Evolutionary conservation across 2,113 vertebrate species (phyloP), one percentile per base, ranked within the genome.

Genomic region (Pachyramphus minor): DNA sequence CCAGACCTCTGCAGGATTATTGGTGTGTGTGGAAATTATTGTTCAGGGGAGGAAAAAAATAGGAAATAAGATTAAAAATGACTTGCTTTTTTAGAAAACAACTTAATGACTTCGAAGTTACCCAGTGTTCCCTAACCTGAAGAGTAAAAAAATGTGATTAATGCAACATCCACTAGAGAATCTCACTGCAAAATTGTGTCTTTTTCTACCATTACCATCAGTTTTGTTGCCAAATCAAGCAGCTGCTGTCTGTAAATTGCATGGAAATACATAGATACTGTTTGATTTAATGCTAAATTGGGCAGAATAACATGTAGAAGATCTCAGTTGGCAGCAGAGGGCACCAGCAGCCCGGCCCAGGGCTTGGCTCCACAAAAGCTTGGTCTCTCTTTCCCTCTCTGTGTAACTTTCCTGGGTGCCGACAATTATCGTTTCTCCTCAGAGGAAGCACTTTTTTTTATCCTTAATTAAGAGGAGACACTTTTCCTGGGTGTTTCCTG

Each of bases 361-460:
- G 6, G 37, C 41, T 77, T 14, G 0, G 11, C 63, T 44, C 3
- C 49, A 7, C 33, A 1, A 19, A 4, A 12, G 2, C 4, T 11
- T 47, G 21, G 1, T 39, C 14, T 33, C 9, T 4, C n/a, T 20
- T 39, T 11, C 20, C 25, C 21, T 0, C 11, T 8, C 53, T 0
- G 3, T 17, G 11, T 22, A 35, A 35, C 33, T 74, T 78, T n/a
- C 25, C 5, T 8, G 13, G 1, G 21, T 58, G 3, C 30, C 19
- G 5, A n/a, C 22, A 85, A 30, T 18, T 13, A 4, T 0, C 4
- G 5, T 15, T 37, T 76, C 37, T 37, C 52, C 77, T 58, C 39
- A 4, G 37, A 6, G 9, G 21, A 39, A 53, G 35, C 23, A 7
- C 9, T 74, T 24, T 12, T 73, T 23, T 41, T 81, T 44, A 9